A percentile compares a stretch with the other conserved stretches of the same genome.
phyloP scores from a whole-genome alignment of 2,113 vertebrate genomes.

The Misgurnus anguillicaudatus region DNA sequence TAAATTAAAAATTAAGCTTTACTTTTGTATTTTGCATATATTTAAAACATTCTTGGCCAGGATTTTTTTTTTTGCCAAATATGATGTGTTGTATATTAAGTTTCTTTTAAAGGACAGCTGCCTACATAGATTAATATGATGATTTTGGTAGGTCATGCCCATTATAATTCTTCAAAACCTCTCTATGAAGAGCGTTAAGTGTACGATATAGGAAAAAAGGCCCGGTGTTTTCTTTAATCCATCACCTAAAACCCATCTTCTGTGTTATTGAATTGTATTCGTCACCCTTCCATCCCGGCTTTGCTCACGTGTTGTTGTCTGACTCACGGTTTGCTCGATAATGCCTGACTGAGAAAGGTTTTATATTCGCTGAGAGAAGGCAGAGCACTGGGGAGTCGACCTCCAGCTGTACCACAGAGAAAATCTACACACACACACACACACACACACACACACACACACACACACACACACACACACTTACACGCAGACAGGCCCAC shows the following conservation, averaged over 20 bases:
- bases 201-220: no score
- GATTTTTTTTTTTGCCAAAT: no score
- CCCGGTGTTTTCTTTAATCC: not conserved
- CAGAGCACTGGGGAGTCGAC: conserved; percentile 18
- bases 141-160: no score
- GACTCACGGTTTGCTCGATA: conserved; percentile 13
- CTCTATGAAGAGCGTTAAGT: no score
- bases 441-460: conserved; percentile 32
- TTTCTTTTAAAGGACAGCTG: no score
- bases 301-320: not conserved
- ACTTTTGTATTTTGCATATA: no score
- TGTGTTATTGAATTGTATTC: not conserved
- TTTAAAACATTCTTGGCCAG: no score
- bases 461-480: conserved; percentile 30
- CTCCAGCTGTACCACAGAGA: conserved; percentile 44
- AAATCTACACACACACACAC: conserved; percentile 22
- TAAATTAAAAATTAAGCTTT: no score
- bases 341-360: not conserved
- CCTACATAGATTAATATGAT: no score
- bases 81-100: no score
- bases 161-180: no score
- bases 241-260: not conserved
- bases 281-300: not conserved
- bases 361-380: conserved; percentile 36
- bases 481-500: conserved; percentile 38